These are phyloP conservation scores for Pteronotus mesoamericanus DNA, from an alignment of 2,797 vertebrate genomes.

Conservation along the genomic window DNA sequence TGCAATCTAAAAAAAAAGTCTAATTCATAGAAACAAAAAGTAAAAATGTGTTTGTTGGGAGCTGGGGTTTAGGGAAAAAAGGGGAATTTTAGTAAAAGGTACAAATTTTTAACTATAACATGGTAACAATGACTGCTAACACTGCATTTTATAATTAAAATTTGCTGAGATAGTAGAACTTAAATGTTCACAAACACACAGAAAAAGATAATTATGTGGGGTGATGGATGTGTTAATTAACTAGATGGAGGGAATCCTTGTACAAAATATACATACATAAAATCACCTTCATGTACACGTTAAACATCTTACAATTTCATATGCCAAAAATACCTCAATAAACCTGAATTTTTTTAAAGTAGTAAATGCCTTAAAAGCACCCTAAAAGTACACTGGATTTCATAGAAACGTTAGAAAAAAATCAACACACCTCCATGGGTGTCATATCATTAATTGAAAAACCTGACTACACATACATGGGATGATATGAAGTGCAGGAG, in stretches of 20 bases:
- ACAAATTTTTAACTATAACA: neutral
- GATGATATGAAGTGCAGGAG: neutral
- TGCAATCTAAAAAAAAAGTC: neutral
- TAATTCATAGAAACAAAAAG: neutral
- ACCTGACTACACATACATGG: rapidly evolving
- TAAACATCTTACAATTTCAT: neutral
- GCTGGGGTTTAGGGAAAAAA: neutral
- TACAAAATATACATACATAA: neutral
- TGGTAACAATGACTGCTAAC: neutral
- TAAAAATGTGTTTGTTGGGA: neutral
- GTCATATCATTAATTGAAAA: neutral
- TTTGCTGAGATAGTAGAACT: neutral
- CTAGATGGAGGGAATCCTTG: neutral
- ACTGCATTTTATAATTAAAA: neutral
- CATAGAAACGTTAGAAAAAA: neutral
- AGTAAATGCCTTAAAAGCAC: neutral
- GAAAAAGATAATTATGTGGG: neutral
- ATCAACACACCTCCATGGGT: neutral
- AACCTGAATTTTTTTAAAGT: neutral
- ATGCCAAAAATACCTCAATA: neutral
- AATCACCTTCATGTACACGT: neutral
- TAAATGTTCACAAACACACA: neutral
- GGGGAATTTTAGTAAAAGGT: neutral
- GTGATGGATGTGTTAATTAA: neutral
- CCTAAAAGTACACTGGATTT: neutral